Evolutionary conservation across 1,140 invertebrate species (phyloP), one percentile per base, ranked within the genome.

Genomic region (Neodiprion virginianus): DNA sequence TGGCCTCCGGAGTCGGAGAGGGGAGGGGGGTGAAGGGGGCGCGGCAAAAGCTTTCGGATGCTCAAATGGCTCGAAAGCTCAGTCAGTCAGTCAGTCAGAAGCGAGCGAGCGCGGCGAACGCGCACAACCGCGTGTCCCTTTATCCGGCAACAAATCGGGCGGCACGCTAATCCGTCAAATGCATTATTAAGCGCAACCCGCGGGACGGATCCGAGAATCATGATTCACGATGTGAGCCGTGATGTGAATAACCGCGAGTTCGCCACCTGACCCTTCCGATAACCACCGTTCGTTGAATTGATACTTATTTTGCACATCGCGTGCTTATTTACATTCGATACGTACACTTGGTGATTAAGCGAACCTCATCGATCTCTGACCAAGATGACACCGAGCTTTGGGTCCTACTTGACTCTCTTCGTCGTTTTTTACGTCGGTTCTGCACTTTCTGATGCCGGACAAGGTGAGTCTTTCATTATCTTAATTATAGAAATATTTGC

Each of bases 31-130:
- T 5, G 53, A 61, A 61, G 53, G n/a, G 14, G 53, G 53, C 53
- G 53, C 53, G 53, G 53, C 53, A 61, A 61, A 61, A 61, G 53
- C 53, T 61, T 61, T 61, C 53, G 53, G 53, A 61, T 17, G 53
- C n/a, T 61, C 53, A 61, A 61, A 61, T 61, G 11, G 53, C 53
- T 61, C 53, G 53, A 61, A 61, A 61, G 53, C 53, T 61, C n/a
- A 61, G 53, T 61, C 53, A 61, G 53, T 61, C 53, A 61, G 53
- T 61, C 53, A 61, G 53, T 61, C 53, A 61, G 53, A 14, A 12
- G 53, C 53, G 53, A 61, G 53, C 53, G 11, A 61, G 53, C n/a
- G 53, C 11, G 8, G 53, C n/a, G 53, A 61, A 8, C 53, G 53
- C 53, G 53, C 53, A 17, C 53, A 40, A 40, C 28, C 28, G 28